Percentiles rank a stretch among this genome's conserved stretches.
Conservation (phyloP, 2,888 invertebrate species). For the Pterostichus madidus region DNA sequence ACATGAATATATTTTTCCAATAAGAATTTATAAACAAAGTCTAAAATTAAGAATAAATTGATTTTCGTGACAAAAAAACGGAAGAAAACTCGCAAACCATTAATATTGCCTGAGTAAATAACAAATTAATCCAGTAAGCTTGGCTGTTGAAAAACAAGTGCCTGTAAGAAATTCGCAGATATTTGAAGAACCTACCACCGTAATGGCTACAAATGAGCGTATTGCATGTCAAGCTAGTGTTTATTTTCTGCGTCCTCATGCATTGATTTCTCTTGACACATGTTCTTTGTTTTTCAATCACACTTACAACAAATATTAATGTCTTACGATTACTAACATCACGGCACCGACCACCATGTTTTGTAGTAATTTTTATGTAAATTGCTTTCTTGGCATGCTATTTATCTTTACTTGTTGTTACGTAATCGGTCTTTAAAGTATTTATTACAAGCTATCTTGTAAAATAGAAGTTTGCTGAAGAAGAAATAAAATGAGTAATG, state of each 20-base stretch:
- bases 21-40: not conserved
- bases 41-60: slow-evolving; percentile 34
- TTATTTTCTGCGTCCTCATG: slow-evolving; percentile 47
- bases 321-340: slow-evolving; percentile 48
- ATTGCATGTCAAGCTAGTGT: slow-evolving; percentile 55
- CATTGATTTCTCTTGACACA: slow-evolving; percentile 63
- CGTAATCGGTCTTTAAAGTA: slow-evolving; percentile 10
- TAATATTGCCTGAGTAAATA: slow-evolving; percentile 37
- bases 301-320: slow-evolving; percentile 56
- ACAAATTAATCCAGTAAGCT: slow-evolving; percentile 48
- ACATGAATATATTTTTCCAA: not conserved
- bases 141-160: slow-evolving; percentile 45
- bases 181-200: slow-evolving; percentile 48
- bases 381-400: slow-evolving; percentile 31
- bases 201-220: slow-evolving; percentile 54
- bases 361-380: slow-evolving; percentile 32
- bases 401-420: slow-evolving; percentile 32
- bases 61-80: not conserved
- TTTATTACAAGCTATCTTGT: not conserved
- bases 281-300: slow-evolving; percentile 60
- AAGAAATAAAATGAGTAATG: no score
- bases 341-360: slow-evolving; percentile 25
- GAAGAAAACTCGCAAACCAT: not conserved
- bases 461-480: not conserved
- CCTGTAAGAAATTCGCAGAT: slow-evolving; percentile 48